Base-by-base conservation (phyloP, 1,140 invertebrate species). In the Drepana arcuata region DNA sequence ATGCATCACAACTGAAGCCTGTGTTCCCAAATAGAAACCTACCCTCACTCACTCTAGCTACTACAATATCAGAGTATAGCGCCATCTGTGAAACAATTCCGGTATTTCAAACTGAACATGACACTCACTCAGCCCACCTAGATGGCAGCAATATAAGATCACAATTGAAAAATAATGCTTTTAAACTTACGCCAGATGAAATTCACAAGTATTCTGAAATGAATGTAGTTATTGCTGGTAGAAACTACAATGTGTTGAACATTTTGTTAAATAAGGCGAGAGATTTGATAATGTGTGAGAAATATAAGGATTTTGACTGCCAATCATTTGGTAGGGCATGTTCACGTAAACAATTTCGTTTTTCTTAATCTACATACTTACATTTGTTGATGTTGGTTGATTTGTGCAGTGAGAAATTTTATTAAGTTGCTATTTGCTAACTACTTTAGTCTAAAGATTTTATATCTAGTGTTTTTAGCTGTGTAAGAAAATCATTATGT, bases 241-340 rank as follows among this genome's bases (percentile, higher is more conserved):
- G 26, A 21, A 31, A 61, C 25, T 54, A 52, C 44, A 74, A 74
- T 45, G 55, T 65, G 12, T 48, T 74, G 23, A 61, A 52, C 26
- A 25, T 74, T 2, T 39, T 74, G n/a, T 34, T 57, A 14, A 74
- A 71, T 36, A 74, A 74, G 45, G 53, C 48, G 6, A 37, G 55
- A 21, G 70, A 71, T 49, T 40, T 74, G 1, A 49, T 41, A 12
- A 60, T 70, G 25, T 74, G 67, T 41, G 56, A 63, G 25, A 45
- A 37, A 9, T 74, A 68, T 24, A 67, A 63, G 26, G 47, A 74
- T 41, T 15, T n/a, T n/a, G n/a, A n/a, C n/a, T n/a, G n/a, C n/a
- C n/a, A 63, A 33, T 58, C 43, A 12, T 26, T 74, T 27, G 70
- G 67, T 5, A 44, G 70, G 14, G 67, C 55, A 1, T n/a, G n/a